Evolutionary conservation across 2,113 vertebrate genomes (phyloP), one percentile per base, ranked within the genome.

Genomic region (Microcebus griseorufus): DNA sequence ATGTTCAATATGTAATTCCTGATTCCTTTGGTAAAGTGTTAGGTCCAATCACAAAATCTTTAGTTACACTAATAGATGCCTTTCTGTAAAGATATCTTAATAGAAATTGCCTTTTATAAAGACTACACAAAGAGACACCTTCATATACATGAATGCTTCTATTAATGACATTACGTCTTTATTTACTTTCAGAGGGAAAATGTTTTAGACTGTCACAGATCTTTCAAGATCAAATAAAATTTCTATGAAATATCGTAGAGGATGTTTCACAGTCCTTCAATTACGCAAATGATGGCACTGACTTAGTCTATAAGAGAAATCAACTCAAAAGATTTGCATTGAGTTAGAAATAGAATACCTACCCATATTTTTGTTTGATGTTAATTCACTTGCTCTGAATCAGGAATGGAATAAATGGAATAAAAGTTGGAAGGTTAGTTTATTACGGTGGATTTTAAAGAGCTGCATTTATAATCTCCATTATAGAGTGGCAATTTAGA

Each of bases 221-320:
- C 81, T 81, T 93, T 67, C 58, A 85, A 82, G 82, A 82, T 27
- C 39, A 93, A 91, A 89, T 89, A 53, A 82, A 84, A 80, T 81
- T 62, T 96, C 80, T 67, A 84, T 25, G 51, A 76, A 86, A 18
- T 58, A 69, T 7, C 91, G 9, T 60, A 34, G 6, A 90, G n/a
- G 22, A 42, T 55, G 14, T 51, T n/a, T 12, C 84, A 58, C 11
- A 58, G 42, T 45, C 65, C 81, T 81, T 70, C 53, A 34, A 0
- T 65, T 88, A 87, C 78, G 55, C 81, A 89, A 90, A 94, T 67
- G 9, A 80, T 60, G 42, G 34, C 80, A 53, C 25, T 42, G 27
- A 37, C n/a, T 51, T 32, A 58, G 78, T 86, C 75, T 87, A 62
- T 14, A 48, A 86, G 32, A 93, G 73, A 82, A 91, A 69, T 32